These are phyloP conservation scores for Acleris laterana DNA, from an alignment of 2,888 invertebrate species.

Conservation along the genomic window DNA sequence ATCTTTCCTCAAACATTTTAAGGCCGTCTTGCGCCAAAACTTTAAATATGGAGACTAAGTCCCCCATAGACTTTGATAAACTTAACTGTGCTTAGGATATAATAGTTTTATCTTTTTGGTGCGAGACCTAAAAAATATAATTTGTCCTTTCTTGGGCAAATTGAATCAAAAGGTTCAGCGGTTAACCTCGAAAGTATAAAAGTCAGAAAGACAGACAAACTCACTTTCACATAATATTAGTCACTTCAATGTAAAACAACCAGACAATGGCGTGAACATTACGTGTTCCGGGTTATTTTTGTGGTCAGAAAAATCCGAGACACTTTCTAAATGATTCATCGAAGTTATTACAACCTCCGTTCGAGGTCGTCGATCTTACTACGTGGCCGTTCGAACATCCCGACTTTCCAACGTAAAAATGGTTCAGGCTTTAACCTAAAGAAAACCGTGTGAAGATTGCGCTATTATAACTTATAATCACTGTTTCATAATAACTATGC, in stretches of 20 bases:
- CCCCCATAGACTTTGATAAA: too few species aligned
- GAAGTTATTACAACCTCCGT: conserved; percentile 24
- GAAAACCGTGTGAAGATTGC: conserved; percentile 33
- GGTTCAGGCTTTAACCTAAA: not conserved
- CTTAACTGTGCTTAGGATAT: too few species aligned
- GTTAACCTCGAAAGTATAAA: too few species aligned
- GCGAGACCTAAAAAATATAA: too few species aligned
- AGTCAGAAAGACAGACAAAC: too few species aligned
- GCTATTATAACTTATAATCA: conserved; percentile 27
- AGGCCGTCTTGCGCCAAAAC: too few species aligned
- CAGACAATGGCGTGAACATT: not conserved
- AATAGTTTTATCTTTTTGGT: too few species aligned
- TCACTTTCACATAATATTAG: not conserved
- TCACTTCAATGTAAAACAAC: not conserved
- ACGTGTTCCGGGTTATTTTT: conserved; percentile 13
- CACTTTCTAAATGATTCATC: conserved; percentile 38
- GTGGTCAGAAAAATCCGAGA: conserved; percentile 28
- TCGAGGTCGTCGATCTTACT: conserved; percentile 29
- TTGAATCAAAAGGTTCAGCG: too few species aligned
- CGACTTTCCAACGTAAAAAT: conserved; percentile 9
- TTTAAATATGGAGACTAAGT: too few species aligned
- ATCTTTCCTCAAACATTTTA: too few species aligned
- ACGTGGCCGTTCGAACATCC: conserved; percentile 5
- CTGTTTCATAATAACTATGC: conserved; percentile 34
- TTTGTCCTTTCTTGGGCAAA: too few species aligned